phyloP scores from a whole-genome alignment of 1,140 invertebrate genomes.

The Drosophila leontia region DNA sequence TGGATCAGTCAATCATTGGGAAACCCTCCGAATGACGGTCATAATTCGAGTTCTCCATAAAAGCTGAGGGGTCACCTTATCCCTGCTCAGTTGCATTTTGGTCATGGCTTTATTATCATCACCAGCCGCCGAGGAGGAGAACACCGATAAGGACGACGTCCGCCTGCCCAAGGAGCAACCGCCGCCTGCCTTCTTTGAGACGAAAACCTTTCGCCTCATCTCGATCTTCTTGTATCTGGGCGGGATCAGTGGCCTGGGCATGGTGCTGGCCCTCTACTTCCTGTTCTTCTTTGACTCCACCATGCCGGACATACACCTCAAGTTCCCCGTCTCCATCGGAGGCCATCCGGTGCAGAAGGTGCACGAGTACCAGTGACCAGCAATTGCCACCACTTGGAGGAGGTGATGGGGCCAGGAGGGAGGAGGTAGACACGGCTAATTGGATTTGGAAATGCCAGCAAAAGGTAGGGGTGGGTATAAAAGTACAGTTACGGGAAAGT shows the following conservation, averaged over 20 bases:
- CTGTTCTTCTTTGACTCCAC: slow-evolving; percentile 77
- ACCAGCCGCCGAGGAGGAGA: slow-evolving; percentile 1
- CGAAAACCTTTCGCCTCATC: slow-evolving; percentile 72
- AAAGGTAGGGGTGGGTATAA: slow-evolving; percentile 4
- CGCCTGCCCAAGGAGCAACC: slow-evolving; percentile 63
- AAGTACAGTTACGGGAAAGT: no score
- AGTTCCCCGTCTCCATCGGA: slow-evolving; percentile 79
- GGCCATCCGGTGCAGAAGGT: slow-evolving; percentile 78
- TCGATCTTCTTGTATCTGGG: slow-evolving; percentile 72
- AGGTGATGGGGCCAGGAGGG: not conserved
- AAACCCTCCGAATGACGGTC: slow-evolving; percentile 31
- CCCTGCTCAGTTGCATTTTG: not conserved
- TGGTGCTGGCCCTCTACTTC: slow-evolving; percentile 73
- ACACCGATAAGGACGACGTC: slow-evolving; percentile 40
- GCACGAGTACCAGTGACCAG: slow-evolving; percentile 69
- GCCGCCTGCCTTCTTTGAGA: slow-evolving; percentile 66
- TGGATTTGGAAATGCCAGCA: slow-evolving; percentile 47
- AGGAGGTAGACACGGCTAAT: slow-evolving; percentile 27
- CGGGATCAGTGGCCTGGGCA: slow-evolving; percentile 80
- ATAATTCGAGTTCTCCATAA: slow-evolving; percentile 52
- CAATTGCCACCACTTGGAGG: not conserved
- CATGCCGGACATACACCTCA: slow-evolving; percentile 81
- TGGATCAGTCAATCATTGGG: slow-evolving; percentile 14
- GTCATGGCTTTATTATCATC: slow-evolving; percentile 25
- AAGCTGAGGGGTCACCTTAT: not conserved